Evolutionary conservation across 2,113 vertebrate species (phyloP).

Genomic region (Platichthys stellatus): DNA sequence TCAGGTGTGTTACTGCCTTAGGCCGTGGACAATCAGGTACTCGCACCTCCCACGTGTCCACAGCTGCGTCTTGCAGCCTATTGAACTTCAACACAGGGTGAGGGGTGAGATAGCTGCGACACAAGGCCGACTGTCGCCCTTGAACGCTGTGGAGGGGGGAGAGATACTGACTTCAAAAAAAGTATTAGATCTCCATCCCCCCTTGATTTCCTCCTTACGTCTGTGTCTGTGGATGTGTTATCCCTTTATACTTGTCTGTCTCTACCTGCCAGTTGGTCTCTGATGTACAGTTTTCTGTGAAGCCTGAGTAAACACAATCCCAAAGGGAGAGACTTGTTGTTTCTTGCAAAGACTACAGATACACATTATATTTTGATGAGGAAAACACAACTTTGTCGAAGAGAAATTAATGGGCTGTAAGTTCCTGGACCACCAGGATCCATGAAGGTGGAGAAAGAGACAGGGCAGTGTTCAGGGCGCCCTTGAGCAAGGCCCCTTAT

Average conservation of each 20-base stretch:
- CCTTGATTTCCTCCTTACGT: background rate
- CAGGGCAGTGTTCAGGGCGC: background rate
- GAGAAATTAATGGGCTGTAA: background rate
- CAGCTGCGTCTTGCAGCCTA: slow-evolving; percentile 36
- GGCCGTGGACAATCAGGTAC: slow-evolving; percentile 45
- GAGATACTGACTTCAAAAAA: slow-evolving; percentile 54
- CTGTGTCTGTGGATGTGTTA: slow-evolving; percentile 6
- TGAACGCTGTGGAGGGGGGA: slow-evolving; percentile 31
- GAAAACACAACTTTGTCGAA: background rate
- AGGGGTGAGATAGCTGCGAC: slow-evolving; percentile 25
- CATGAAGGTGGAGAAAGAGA: slow-evolving; percentile 2
- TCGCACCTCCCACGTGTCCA: slow-evolving; percentile 39
- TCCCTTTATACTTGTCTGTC: slow-evolving; percentile 17
- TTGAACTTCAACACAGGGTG: slow-evolving; percentile 47
- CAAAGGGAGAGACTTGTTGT: background rate
- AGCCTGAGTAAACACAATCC: background rate
- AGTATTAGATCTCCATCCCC: slow-evolving; percentile 22
- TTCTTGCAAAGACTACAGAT: background rate
- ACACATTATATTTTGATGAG: background rate
- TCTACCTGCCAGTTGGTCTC: slow-evolving; percentile 11
- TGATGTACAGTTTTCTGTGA: background rate
- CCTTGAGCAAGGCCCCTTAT: too few relatives aligned
- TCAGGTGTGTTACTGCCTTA: slow-evolving; percentile 43
- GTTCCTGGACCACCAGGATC: background rate
- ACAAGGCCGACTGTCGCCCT: slow-evolving; percentile 38